Base-by-base conservation (phyloP, 2,113 vertebrate genomes). In the Xenopus laevis region DNA sequence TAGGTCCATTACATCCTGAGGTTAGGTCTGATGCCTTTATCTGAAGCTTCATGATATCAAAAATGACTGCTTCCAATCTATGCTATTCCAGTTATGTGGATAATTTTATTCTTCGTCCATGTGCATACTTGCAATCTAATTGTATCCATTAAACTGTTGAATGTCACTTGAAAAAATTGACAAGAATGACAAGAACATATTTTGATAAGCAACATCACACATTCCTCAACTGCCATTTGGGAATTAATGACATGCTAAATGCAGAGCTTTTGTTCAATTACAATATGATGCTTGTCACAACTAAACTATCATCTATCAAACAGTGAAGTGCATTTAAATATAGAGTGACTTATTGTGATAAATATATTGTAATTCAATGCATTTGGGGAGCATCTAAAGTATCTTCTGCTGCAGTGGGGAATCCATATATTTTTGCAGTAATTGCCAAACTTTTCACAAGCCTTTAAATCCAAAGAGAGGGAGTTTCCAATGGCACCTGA, bases 201-300 rank as follows among this genome's bases (percentile, higher is more conserved):
- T 20, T 61, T 57, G 11, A 50, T 57, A 77, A 64, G 60, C 74
- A 70, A 57, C 67, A 77, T 64, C 20, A 21, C 46, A 69, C 68
- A 59, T 64, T 20, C 74, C 67, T 77, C 69, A 40, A 58, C 59
- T 57, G 69, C 62, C 59, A 64, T 77, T 77, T 70, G 59, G 55
- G 74, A 77, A 77, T 77, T 77, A 77, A 77, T 77, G 30, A 70
- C 59, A 77, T 77, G 74, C 74, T 70, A 77, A 77, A 70, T 68
- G 69, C 58, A 27, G 62, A n/a, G 33, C 61, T 70, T n/a, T 77
- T 69, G 58, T 77, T 64, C 18, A 77, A 70, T 68, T 64, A 45
- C 69, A 77, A 77, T 70, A 77, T 77, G 74, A 64, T 64, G 63
- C 67, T 77, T 77, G 74, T 77, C 74, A 77, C 59, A 77, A 77